These are phyloP conservation scores for Protonibea diacanthus DNA, from an alignment of 2,797 vertebrate genomes.

Conservation along the genomic window DNA sequence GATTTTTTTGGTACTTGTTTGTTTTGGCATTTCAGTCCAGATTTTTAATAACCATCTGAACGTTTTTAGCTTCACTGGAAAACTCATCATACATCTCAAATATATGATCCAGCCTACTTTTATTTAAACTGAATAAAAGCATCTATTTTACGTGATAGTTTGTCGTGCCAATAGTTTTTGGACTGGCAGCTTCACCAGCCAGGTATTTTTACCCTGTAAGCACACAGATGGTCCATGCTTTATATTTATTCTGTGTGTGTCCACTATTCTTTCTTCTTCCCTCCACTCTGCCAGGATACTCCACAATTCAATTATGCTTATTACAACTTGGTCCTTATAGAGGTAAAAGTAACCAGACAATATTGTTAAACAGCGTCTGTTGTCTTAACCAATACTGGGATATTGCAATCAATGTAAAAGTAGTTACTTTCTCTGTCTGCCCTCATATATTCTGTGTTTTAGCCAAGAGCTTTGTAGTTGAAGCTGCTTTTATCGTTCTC, in stretches of 20 bases:
- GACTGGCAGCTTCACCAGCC: constrained; percentile 6
- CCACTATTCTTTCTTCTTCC: constrained; percentile 2
- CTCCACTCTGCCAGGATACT: background rate
- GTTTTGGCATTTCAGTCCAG: background rate
- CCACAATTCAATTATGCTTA: constrained; percentile 15
- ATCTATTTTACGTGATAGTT: background rate
- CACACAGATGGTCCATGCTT: constrained; percentile 18
- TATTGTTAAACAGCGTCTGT: background rate
- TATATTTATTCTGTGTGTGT: background rate
- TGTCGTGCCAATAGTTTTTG: background rate
- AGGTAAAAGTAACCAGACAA: constrained; percentile 26
- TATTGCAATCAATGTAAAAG: constrained; percentile 8
- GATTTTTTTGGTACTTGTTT: background rate
- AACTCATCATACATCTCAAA: background rate
- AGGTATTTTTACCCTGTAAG: constrained; percentile 7
- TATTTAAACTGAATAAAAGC: constrained; percentile 1
- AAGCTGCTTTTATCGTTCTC: constrained; percentile 62
- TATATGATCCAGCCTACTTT: background rate
- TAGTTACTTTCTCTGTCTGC: background rate
- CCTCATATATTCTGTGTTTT: constrained; percentile 1
- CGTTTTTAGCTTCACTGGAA: background rate
- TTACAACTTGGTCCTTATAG: background rate
- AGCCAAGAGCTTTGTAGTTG: constrained; percentile 25
- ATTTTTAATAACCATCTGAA: background rate
- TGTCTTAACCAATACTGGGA: constrained; percentile 2